Percentiles rank a stretch among this genome's conserved stretches.
phyloP scores from a whole-genome alignment of 2,797 vertebrate genomes.

The Corythornis leucogaster region DNA sequence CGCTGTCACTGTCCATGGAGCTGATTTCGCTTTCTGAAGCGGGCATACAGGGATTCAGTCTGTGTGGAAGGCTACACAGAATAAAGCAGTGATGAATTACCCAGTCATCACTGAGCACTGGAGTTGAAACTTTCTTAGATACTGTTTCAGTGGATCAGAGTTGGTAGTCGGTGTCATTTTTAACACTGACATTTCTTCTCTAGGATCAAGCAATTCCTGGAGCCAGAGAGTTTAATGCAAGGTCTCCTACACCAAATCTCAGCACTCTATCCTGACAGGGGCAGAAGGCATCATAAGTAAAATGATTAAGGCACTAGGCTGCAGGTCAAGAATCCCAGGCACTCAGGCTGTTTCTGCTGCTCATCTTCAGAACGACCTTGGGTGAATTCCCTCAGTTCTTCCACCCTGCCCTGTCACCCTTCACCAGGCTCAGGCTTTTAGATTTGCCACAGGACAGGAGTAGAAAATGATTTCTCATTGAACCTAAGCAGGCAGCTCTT shows the following conservation, averaged over 20 bases:
- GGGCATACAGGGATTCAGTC: background rate
- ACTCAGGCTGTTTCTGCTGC: background rate
- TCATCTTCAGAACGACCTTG: background rate
- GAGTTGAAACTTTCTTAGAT: background rate
- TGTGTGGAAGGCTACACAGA: background rate
- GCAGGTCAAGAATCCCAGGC: background rate
- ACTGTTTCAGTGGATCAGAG: slow-evolving; percentile 22
- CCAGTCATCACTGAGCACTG: background rate
- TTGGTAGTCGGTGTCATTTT: background rate
- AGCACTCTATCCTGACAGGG: background rate
- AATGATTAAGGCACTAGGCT: background rate
- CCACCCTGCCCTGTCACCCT: background rate
- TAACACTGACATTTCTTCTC: slow-evolving; percentile 50
- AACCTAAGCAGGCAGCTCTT: background rate
- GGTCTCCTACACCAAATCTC: background rate
- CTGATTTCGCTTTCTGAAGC: no score
- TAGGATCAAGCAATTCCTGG: background rate
- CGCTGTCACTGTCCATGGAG: no score
- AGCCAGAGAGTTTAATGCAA: background rate
- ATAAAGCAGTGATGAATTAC: slow-evolving; percentile 20
- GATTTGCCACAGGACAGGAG: background rate
- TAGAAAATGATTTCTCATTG: background rate
- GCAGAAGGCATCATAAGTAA: background rate
- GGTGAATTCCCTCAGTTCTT: background rate
- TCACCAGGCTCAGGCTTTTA: background rate